These are phyloP conservation scores for Drosophila austrosaltans DNA, from an alignment of 2,888 invertebrate species.

Conservation along the genomic window DNA sequence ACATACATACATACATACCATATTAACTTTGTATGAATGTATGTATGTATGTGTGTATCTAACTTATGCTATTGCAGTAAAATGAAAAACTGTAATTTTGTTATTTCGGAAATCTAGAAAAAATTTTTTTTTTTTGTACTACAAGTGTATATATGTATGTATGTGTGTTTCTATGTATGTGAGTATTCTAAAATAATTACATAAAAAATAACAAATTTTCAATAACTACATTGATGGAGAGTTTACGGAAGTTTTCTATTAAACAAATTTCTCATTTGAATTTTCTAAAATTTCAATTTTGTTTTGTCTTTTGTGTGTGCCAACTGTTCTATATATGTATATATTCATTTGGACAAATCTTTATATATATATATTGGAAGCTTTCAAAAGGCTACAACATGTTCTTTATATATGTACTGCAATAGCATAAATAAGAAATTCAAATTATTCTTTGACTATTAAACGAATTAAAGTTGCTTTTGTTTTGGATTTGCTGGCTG, in stretches of 20 bases:
- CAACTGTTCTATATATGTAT: background rate
- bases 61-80: constrained; percentile 6
- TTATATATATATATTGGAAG: constrained; percentile 4
- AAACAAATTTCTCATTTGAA: background rate
- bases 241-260: background rate
- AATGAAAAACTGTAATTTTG: background rate
- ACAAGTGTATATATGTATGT: constrained; percentile 23
- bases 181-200: background rate
- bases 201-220: constrained; percentile 3
- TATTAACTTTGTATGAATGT: background rate
- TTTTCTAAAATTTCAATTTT: background rate
- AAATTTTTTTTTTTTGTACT: background rate
- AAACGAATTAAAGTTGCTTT: background rate
- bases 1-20: background rate
- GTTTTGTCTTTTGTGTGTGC: background rate
- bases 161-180: constrained; percentile 3
- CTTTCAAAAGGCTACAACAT: constrained; percentile 1
- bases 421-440: constrained; percentile 1
- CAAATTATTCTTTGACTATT: constrained; percentile 1
- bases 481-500: constrained; percentile 1
- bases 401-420: background rate
- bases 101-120: background rate
- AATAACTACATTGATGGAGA: background rate
- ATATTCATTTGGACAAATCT: background rate
- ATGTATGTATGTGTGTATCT: background rate